phyloP scores from a whole-genome alignment of 2,888 invertebrate species.

The Ametastegia equiseti region DNA sequence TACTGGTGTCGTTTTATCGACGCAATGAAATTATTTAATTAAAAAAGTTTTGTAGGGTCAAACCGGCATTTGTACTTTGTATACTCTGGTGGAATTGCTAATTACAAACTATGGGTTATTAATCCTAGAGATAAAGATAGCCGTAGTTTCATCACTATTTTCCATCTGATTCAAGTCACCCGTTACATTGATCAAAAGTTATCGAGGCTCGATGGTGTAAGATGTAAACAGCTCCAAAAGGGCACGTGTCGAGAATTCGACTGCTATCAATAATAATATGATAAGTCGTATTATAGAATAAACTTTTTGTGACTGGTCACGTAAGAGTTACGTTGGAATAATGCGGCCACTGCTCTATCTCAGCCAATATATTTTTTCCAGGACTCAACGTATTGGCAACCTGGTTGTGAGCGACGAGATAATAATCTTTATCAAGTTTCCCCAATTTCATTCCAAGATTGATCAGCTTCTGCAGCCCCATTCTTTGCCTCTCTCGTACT shows the following conservation, averaged over 20 bases:
- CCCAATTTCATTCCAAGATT: constrained; percentile 74
- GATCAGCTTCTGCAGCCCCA: constrained; percentile 74
- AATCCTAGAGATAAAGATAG: too few relatives aligned
- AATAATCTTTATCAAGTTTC: constrained; percentile 75
- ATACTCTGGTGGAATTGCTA: too few relatives aligned
- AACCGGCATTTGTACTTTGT: not conserved
- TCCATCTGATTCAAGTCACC: too few relatives aligned
- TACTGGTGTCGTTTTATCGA: not conserved
- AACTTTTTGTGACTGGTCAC: not conserved
- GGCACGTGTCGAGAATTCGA: too few relatives aligned
- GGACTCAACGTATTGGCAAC: constrained; percentile 77
- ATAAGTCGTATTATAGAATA: too few relatives aligned
- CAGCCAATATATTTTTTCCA: constrained; percentile 76
- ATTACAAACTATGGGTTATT: too few relatives aligned
- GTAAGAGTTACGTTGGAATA: constrained; percentile 6
- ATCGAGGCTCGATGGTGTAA: too few relatives aligned
- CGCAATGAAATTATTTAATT: not conserved
- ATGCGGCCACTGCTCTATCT: constrained; percentile 77
- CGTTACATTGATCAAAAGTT: too few relatives aligned
- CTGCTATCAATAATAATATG: too few relatives aligned
- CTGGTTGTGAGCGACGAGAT: constrained; percentile 78
- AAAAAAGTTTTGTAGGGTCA: not conserved
- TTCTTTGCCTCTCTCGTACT: constrained; percentile 4
- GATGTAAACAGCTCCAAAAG: too few relatives aligned
- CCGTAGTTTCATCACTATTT: too few relatives aligned